Evolutionary conservation across 2,113 vertebrate species (phyloP).

Genomic region (Megaceryle maxima): DNA sequence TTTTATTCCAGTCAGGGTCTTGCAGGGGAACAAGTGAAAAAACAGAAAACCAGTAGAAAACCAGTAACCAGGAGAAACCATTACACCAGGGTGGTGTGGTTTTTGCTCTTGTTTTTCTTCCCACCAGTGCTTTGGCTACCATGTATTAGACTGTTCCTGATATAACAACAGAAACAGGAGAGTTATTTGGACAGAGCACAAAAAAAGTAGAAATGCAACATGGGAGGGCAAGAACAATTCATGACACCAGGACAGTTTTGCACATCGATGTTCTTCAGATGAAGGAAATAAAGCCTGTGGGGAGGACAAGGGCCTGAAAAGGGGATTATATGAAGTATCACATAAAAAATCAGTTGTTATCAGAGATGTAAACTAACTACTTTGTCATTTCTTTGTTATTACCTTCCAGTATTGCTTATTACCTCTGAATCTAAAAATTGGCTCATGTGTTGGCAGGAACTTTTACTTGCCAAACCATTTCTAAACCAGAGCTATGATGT

Average conservation of each 20-base stretch:
- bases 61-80: neutral
- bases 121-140: neutral
- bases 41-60: neutral
- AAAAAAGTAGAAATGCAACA: neutral
- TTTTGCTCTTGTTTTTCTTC: neutral
- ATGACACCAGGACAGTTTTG: neutral
- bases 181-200: neutral
- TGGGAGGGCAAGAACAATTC: neutral
- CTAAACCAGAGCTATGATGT: neutral
- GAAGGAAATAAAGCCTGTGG: neutral
- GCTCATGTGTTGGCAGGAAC: neutral
- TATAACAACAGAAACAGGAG: neutral
- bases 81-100: neutral
- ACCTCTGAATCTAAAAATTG: neutral
- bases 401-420: neutral
- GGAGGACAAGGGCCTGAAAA: neutral
- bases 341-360: neutral
- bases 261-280: neutral
- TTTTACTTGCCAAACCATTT: neutral
- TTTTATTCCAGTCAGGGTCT: neutral
- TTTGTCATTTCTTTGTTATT: neutral
- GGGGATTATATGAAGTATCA: neutral
- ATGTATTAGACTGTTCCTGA: neutral
- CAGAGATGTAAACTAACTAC: neutral
- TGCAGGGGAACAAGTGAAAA: neutral